Evolutionary conservation across 1,140 invertebrate species (phyloP).

Genomic region (Acromyrmex heyeri): DNA sequence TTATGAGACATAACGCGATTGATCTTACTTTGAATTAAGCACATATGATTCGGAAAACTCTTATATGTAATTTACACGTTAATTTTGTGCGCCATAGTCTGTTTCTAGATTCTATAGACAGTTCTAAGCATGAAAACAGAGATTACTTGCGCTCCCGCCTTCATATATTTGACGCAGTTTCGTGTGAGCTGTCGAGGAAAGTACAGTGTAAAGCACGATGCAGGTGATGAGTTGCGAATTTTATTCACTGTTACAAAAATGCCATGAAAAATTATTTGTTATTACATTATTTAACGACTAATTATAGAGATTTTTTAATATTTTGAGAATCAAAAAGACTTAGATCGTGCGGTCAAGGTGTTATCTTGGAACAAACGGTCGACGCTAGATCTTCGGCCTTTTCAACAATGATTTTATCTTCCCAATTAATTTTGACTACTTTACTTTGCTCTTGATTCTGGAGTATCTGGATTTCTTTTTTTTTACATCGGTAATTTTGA

Average conservation of each 20-base stretch:
- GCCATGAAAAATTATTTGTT: not conserved
- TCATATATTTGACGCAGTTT: slow-evolving; percentile 29
- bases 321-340: slow-evolving; percentile 71
- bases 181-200: slow-evolving; percentile 23
- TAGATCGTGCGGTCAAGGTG: slow-evolving; percentile 74
- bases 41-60: slow-evolving; percentile 5
- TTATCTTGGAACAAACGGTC: slow-evolving; percentile 77
- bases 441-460: slow-evolving; percentile 76
- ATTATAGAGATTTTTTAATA: not conserved
- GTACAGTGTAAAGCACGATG: not conserved
- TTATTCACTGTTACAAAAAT: not conserved
- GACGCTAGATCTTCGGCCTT: slow-evolving; percentile 79
- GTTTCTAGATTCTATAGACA: slow-evolving; percentile 43
- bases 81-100: slow-evolving; percentile 14
- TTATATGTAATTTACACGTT: slow-evolving; percentile 26
- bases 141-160: not conserved
- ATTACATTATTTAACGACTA: not conserved
- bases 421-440: slow-evolving; percentile 75
- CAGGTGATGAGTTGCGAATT: slow-evolving; percentile 6
- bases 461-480: slow-evolving; percentile 79
- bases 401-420: slow-evolving; percentile 73
- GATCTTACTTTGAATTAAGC: not conserved
- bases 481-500: slow-evolving; percentile 78
- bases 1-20: not conserved
- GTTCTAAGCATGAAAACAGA: slow-evolving; percentile 7